A percentile compares a stretch with the other conserved stretches of the same genome.
Evolutionary conservation across 2,888 invertebrate species (phyloP).

Genomic region (Meiosimyza decipiens): DNA sequence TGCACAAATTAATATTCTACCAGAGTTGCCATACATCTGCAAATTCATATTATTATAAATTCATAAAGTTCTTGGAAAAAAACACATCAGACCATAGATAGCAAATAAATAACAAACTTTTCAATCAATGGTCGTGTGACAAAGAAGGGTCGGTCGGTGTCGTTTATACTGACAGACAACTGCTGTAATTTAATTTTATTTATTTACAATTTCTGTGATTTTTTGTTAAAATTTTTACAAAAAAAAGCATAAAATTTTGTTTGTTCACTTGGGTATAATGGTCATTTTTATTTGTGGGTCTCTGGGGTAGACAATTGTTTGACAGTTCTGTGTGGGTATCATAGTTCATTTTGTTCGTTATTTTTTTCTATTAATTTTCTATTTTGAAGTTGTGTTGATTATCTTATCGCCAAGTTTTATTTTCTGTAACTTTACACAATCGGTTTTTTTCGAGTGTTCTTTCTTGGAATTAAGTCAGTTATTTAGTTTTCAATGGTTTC

Average conservation of each 20-base stretch:
- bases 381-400: conserved; percentile 14
- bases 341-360: conserved; percentile 14
- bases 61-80: too few species aligned
- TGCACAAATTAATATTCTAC: conserved; percentile 16
- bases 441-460: background rate
- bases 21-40: background rate
- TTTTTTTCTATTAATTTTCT: conserved; percentile 8
- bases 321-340: conserved; percentile 7
- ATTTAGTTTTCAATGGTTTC: too few species aligned
- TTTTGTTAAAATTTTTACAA: too few species aligned
- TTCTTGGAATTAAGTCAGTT: background rate
- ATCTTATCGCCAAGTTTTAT: conserved; percentile 4
- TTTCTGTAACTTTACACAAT: background rate
- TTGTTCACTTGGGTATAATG: background rate
- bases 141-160: too few species aligned
- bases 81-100: too few species aligned
- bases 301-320: conserved; percentile 14
- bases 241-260: too few species aligned
- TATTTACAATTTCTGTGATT: too few species aligned
- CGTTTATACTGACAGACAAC: too few species aligned
- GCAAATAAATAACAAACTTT: too few species aligned
- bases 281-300: conserved; percentile 23
- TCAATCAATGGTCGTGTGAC: too few species aligned
- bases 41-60: background rate
- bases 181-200: too few species aligned